These are phyloP conservation scores for Nymphicus hollandicus DNA, from an alignment of 2,113 vertebrate species.

Conservation along the genomic window DNA sequence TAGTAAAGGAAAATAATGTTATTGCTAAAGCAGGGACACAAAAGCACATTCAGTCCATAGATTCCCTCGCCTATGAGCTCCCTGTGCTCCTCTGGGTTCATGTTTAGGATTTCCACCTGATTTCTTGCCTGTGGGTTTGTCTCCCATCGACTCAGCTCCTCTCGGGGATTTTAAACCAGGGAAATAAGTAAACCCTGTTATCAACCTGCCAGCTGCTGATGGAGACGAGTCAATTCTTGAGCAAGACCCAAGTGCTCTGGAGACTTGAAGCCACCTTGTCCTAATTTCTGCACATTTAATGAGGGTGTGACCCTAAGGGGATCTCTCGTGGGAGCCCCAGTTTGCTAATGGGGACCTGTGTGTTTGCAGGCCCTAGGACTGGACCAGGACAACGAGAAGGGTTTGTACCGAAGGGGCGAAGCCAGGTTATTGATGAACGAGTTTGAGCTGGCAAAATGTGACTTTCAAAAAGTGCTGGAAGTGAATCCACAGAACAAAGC, in stretches of 20 bases:
- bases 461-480: slow-evolving; percentile 88
- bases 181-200: not conserved
- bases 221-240: not conserved
- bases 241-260: not conserved
- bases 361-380: slow-evolving; percentile 84
- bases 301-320: not conserved
- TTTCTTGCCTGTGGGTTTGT: not conserved
- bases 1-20: not conserved
- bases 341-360: not conserved
- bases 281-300: not conserved
- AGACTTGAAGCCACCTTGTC: not conserved
- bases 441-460: slow-evolving; percentile 84
- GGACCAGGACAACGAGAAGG: slow-evolving; percentile 90
- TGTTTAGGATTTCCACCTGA: not conserved
- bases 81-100: not conserved
- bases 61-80: not conserved
- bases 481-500: slow-evolving; percentile 91
- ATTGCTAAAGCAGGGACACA: not conserved
- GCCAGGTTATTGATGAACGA: slow-evolving; percentile 89
- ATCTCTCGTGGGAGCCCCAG: not conserved
- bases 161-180: not conserved
- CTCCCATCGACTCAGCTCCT: not conserved
- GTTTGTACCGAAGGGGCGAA: slow-evolving; percentile 88
- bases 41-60: not conserved
- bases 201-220: not conserved